These are phyloP conservation scores for Tenthredo notha DNA, from an alignment of 2,888 invertebrate species.

Conservation along the genomic window DNA sequence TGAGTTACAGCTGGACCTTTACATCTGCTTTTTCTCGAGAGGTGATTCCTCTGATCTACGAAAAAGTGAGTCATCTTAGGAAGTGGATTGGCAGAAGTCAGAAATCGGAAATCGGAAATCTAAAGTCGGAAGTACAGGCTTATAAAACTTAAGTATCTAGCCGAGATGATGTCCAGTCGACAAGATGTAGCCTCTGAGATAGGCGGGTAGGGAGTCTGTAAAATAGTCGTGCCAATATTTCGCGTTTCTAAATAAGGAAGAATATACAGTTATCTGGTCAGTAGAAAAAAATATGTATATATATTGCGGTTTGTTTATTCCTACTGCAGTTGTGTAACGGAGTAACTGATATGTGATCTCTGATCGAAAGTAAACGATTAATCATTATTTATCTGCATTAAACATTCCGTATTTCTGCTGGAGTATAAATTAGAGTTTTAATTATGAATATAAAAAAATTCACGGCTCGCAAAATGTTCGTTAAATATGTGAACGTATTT, in stretches of 20 bases:
- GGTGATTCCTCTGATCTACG: constrained; percentile 18
- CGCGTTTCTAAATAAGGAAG: neutral
- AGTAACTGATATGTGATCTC: neutral
- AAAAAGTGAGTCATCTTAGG: constrained; percentile 25
- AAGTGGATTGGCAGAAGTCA: neutral
- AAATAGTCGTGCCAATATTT: constrained; percentile 29
- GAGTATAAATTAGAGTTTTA: too few species aligned
- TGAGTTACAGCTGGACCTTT: neutral
- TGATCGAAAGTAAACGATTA: constrained; percentile 37
- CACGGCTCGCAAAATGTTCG: constrained; percentile 61
- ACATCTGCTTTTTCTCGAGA: neutral
- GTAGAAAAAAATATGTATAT: neutral
- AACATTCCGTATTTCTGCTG: too few species aligned
- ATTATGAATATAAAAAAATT: neutral
- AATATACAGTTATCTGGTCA: constrained; percentile 23
- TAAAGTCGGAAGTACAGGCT: constrained; percentile 32
- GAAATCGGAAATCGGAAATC: constrained; percentile 13
- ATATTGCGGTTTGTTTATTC: constrained; percentile 12
- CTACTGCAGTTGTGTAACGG: neutral
- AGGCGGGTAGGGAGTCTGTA: constrained; percentile 44
- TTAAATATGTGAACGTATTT: constrained; percentile 61
- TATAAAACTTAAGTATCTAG: constrained; percentile 43
- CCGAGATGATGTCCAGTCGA: constrained; percentile 58
- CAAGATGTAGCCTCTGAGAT: constrained; percentile 56
- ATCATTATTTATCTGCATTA: neutral